Percentiles rank a stretch among this genome's conserved stretches.
Conservation (phyloP, 2,113 vertebrate genomes). For the Mormyrus iriodes region DNA sequence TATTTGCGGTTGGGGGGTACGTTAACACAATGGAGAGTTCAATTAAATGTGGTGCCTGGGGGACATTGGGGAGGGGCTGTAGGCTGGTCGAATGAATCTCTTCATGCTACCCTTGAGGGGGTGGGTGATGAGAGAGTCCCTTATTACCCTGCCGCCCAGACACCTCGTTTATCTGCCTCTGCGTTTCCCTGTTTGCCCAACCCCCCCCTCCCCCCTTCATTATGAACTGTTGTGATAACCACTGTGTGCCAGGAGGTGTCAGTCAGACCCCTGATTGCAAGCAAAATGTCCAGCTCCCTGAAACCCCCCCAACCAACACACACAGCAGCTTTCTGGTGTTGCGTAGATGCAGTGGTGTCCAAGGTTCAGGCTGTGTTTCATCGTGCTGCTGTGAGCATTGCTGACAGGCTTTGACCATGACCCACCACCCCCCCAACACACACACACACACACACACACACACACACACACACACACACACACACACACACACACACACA, state of each 20-base stretch:
- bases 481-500: no score
- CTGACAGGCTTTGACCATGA: not conserved
- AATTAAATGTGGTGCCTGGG: no score
- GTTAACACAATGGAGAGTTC: no score
- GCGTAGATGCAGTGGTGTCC: no score
- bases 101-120: no score
- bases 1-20: not conserved
- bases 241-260: not conserved
- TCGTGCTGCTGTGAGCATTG: not conserved
- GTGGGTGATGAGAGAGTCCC: no score
- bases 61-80: no score
- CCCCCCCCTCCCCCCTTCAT: not conserved
- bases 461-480: no score
- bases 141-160: not conserved
- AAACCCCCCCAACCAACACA: no score
- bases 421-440: not conserved
- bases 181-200: not conserved
- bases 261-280: not conserved
- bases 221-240: not conserved
- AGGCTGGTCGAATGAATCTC: no score
- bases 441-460: no score
- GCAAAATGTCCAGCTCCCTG: not conserved
- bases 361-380: not conserved
- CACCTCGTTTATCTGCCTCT: not conserved
- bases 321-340: not conserved